Percentiles rank a stretch among this genome's conserved stretches.
Conservation (phyloP, 2,888 invertebrate species). For the Achlya flavicornis region DNA sequence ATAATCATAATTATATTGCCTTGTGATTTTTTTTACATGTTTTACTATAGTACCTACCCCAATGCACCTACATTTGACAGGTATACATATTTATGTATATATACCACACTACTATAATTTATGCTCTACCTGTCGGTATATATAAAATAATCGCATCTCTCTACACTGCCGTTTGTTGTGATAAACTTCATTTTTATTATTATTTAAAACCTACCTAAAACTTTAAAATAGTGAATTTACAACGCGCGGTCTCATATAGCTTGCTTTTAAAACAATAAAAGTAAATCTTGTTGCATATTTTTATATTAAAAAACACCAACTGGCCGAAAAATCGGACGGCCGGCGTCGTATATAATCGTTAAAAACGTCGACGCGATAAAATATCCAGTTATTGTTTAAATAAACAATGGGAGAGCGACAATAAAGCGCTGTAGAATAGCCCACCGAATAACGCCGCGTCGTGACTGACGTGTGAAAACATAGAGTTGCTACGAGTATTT, state of each 20-base stretch:
- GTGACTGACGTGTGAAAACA: constrained; percentile 67
- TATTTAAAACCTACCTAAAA: constrained; percentile 43
- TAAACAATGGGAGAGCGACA: constrained; percentile 74
- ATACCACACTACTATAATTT: too few species aligned
- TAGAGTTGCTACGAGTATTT: constrained; percentile 54
- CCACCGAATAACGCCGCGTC: constrained; percentile 57
- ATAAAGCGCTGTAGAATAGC: constrained; percentile 70
- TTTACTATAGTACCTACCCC: too few species aligned
- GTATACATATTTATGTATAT: too few species aligned
- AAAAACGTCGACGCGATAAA: constrained; percentile 73
- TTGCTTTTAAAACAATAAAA: constrained; percentile 52
- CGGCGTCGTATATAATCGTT: constrained; percentile 70
- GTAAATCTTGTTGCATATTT: constrained; percentile 48
- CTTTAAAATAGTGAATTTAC: constrained; percentile 58
- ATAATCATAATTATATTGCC: too few species aligned
- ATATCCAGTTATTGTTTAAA: constrained; percentile 77
- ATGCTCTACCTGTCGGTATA: too few species aligned
- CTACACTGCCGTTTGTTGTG: constrained; percentile 27
- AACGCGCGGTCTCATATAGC: constrained; percentile 52
- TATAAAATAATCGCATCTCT: neutral
- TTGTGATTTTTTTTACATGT: too few species aligned
- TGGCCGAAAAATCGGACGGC: constrained; percentile 44
- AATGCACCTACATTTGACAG: too few species aligned
- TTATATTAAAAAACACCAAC: constrained; percentile 26
- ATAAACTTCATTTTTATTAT: constrained; percentile 43